Base-by-base conservation (phyloP, 2,888 invertebrate genomes). In the Caenorhabditis macrosperma region DNA sequence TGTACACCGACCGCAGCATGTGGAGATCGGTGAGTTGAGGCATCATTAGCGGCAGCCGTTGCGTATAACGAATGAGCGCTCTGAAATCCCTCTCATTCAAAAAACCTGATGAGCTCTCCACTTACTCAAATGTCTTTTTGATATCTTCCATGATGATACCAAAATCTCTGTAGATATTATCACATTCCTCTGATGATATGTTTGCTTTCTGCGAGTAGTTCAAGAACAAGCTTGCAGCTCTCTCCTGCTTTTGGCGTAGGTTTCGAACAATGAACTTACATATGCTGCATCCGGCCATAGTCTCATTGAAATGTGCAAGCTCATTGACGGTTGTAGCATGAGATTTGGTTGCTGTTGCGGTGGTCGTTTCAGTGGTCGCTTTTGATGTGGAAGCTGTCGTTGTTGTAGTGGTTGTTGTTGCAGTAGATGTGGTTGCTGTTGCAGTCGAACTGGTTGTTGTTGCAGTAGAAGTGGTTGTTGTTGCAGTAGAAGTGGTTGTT, bases 201-300 rank as follows among this genome's bases (percentile, higher is more conserved):
- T 17, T 46, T 22, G 12, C n/a, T n/a, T n/a, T n/a, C n/a, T 9
- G n/a, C 28, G 20, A 41, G 22, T 52, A 20, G 15, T 48, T 46
- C 38, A 64, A 30, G 17, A 60, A 64, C 17, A 35, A n/a, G 7
- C 26, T 24, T 3, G 22, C n/a, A 3, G 61, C 41, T 6, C 33
- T 10, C 7, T 67, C 30, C n/a, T 67, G 75, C 9, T 67, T 67
- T 17, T 9, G 38, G 0, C 67, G 61, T 2, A 76, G 44, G 24
- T 76, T 76, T 17, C 81, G 71, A 2, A 72, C 24, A 12, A 71
- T 30, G n/a, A 72, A 63, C 75, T 77, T 20, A 81, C 81, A 76
- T 30, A 77, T 81, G 28, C 77, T 81, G 35, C 67, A 71, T 52
- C 48, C 48, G n/a, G 61, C 60, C 4, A 77, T 63, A 0, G 48